Evolutionary conservation across 2,888 invertebrate genomes (phyloP).

Genomic region (Diabrotica balteata): DNA sequence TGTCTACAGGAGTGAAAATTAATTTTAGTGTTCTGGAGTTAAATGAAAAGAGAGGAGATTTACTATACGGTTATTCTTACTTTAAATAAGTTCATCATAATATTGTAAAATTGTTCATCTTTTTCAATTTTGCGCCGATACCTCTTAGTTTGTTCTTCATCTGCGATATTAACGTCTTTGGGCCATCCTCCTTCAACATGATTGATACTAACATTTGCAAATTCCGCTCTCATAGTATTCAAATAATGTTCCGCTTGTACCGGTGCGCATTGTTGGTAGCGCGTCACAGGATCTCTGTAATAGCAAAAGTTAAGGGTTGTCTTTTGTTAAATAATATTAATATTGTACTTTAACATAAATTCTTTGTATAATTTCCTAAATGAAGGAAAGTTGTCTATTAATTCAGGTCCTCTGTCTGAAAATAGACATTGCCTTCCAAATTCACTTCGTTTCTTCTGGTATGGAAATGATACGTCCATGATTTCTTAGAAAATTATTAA

Average conservation of each 20-base stretch:
- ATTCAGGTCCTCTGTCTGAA: constrained; percentile 70
- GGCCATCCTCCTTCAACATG: constrained; percentile 98
- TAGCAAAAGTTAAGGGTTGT: neutral
- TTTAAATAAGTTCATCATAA: constrained; percentile 74
- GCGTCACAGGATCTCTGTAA: constrained; percentile 69
- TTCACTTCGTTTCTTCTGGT: constrained; percentile 72
- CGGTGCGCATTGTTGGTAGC: constrained; percentile 69
- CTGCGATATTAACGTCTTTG: constrained; percentile 86
- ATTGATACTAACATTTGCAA: constrained; percentile 76
- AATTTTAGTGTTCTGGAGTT: too few species aligned
- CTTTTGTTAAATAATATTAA: neutral
- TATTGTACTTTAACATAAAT: constrained; percentile 40
- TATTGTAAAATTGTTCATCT: constrained; percentile 83
- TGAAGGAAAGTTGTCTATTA: constrained; percentile 70
- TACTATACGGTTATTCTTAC: constrained; percentile 22
- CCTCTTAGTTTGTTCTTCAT: constrained; percentile 85
- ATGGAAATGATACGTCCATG: constrained; percentile 65
- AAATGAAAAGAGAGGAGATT: too few species aligned
- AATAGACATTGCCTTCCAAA: constrained; percentile 78
- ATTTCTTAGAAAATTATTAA: neutral
- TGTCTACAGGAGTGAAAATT: too few species aligned
- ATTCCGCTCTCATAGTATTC: constrained; percentile 73
- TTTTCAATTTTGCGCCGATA: constrained; percentile 92
- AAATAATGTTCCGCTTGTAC: constrained; percentile 70
- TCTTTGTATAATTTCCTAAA: constrained; percentile 60